Conservation (phyloP, 2,113 vertebrate species). For the Anarhynchus alexandrinus region DNA sequence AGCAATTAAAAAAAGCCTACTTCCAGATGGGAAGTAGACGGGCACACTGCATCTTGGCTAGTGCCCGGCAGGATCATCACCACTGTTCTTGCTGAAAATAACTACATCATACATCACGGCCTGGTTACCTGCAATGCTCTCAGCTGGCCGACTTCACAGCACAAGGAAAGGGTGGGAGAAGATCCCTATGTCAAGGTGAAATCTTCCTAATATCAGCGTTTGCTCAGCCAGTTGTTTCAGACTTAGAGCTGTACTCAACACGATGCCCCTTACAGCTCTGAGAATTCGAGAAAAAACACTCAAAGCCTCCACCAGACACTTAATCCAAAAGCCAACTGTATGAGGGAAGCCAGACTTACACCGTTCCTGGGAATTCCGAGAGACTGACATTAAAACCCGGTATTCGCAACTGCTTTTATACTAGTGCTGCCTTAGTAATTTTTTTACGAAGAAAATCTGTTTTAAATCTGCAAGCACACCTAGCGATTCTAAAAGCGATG, state of each 20-base stretch:
- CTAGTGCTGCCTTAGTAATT: neutral
- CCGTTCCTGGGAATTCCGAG: neutral
- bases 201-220: neutral
- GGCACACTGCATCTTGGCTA: neutral
- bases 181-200: neutral
- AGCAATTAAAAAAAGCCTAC: neutral
- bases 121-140: neutral
- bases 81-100: neutral
- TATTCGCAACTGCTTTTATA: neutral
- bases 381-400: neutral
- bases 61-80: neutral
- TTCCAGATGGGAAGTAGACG: neutral
- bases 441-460: neutral
- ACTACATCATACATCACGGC: neutral
- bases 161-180: neutral
- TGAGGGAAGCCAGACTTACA: rapidly evolving
- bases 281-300: neutral
- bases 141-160: neutral
- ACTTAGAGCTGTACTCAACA: neutral
- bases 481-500: neutral
- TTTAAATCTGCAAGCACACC: neutral
- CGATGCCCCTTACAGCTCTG: neutral
- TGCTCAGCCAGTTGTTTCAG: neutral
- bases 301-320: neutral
- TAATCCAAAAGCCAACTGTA: neutral